Percentiles rank a stretch among this genome's conserved stretches.
phyloP scores from a whole-genome alignment of 2,888 invertebrate genomes.

The Melanchra persicariae region DNA sequence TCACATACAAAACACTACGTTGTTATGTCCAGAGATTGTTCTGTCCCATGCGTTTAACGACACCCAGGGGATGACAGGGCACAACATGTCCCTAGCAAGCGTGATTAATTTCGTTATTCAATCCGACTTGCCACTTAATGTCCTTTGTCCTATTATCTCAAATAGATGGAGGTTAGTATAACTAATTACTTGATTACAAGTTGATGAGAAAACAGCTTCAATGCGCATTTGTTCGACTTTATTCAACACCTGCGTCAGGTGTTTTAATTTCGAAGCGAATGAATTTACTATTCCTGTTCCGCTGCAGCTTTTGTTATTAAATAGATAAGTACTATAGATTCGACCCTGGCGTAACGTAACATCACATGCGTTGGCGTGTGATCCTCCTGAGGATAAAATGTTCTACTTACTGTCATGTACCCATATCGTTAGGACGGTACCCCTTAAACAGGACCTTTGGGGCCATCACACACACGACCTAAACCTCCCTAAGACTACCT shows the following conservation, averaged over 20 bases:
- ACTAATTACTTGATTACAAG: constrained; percentile 26
- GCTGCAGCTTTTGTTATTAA: constrained; percentile 52
- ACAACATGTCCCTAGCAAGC: constrained; percentile 25
- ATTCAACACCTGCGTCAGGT: constrained; percentile 61
- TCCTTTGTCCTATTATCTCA: constrained; percentile 1
- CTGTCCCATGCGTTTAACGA: constrained; percentile 17
- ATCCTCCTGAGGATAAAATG: constrained; percentile 11
- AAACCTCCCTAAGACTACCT: constrained; percentile 2
- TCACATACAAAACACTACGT: background rate
- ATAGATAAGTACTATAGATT: constrained; percentile 23
- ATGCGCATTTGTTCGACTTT: constrained; percentile 48
- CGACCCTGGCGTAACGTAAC: constrained; percentile 10
- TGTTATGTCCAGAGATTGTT: background rate
- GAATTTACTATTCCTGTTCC: constrained; percentile 57
- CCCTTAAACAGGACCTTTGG: constrained; percentile 7
- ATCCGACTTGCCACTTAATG: constrained; percentile 3
- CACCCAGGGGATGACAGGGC: constrained; percentile 9
- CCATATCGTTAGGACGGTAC: constrained; percentile 20
- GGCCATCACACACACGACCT: constrained; percentile 22
- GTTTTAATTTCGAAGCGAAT: constrained; percentile 53
- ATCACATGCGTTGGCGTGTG: constrained; percentile 10
- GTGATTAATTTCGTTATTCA: constrained; percentile 34
- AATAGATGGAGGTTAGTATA: background rate
- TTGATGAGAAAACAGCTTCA: constrained; percentile 30
- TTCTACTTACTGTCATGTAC: constrained; percentile 26